Conservation (phyloP, 2,113 vertebrate species). For the Crotalus horridus region DNA sequence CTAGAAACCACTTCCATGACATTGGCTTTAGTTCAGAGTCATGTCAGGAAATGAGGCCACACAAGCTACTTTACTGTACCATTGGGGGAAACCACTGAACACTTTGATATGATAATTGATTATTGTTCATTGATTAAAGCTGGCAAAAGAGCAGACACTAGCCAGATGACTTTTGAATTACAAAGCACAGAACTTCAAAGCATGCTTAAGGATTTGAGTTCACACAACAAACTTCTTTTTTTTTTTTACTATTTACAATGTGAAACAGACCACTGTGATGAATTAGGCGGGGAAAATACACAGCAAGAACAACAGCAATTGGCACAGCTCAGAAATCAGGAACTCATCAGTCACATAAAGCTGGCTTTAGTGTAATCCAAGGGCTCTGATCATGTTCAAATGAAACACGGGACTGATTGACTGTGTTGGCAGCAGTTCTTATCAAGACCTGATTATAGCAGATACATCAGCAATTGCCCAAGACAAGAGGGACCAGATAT, state of each 20-base stretch:
- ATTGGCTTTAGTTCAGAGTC: constrained; percentile 22
- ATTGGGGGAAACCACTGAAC: constrained; percentile 31
- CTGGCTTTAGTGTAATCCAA: constrained; percentile 79
- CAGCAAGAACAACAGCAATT: constrained; percentile 52
- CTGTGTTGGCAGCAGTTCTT: constrained; percentile 51
- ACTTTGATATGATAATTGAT: constrained; percentile 70
- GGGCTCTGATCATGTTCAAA: constrained; percentile 82
- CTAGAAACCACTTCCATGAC: background rate
- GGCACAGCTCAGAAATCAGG: constrained; percentile 77
- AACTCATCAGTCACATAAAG: constrained; percentile 84
- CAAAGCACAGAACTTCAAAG: constrained; percentile 71
- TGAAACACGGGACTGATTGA: constrained; percentile 63
- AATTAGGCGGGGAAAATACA: constrained; percentile 65
- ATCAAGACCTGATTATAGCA: constrained; percentile 48
- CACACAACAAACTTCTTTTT: constrained; percentile 48
- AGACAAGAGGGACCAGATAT: constrained; percentile 36
- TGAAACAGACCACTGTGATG: constrained; percentile 51
- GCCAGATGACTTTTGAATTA: constrained; percentile 60
- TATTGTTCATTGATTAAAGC: constrained; percentile 59
- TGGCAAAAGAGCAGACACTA: constrained; percentile 53
- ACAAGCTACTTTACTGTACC: constrained; percentile 40
- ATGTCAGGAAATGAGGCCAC: constrained; percentile 46
- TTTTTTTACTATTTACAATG: constrained; percentile 61
- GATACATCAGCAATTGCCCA: constrained; percentile 36
- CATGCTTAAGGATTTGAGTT: constrained; percentile 54